phyloP scores from a whole-genome alignment of 2,797 vertebrate genomes.

The Menidia menidia region DNA sequence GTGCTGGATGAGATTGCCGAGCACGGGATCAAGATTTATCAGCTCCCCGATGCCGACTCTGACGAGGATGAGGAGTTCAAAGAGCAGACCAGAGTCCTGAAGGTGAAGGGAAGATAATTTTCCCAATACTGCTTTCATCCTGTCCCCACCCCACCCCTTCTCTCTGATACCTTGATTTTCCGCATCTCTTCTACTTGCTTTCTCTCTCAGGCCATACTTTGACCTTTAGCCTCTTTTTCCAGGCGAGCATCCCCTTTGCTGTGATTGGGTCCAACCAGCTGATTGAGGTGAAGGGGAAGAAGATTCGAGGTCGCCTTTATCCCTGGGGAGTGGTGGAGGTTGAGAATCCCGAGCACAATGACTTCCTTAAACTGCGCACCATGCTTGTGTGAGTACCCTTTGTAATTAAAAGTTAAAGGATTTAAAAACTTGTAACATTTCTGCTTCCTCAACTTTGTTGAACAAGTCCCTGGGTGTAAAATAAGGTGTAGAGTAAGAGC shows the following conservation, averaged over 20 bases:
- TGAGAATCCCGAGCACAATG: conserved; percentile 94
- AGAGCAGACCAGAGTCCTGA: conserved; percentile 90
- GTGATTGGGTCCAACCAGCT: conserved; percentile 92
- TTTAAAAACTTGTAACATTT: conserved; percentile 16
- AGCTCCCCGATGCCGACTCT: conserved; percentile 93
- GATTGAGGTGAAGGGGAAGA: conserved; percentile 94
- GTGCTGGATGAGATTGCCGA: conserved; percentile 93
- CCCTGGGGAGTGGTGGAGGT: conserved; percentile 92
- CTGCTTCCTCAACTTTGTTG: not conserved
- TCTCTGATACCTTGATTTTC: conserved; percentile 14
- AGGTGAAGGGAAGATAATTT: conserved; percentile 74
- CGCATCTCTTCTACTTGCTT: not conserved
- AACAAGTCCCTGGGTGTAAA: not conserved
- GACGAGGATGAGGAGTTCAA: conserved; percentile 93
- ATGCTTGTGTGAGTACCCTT: conserved; percentile 88
- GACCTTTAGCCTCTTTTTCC: conserved; percentile 42
- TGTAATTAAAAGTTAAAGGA: conserved; percentile 24
- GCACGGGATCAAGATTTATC: conserved; percentile 92
- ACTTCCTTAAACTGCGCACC: conserved; percentile 91
- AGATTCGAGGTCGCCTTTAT: conserved; percentile 90
- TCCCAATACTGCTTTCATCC: conserved; percentile 7
- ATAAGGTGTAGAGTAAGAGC: not conserved
- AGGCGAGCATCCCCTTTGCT: conserved; percentile 90
- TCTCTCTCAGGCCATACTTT: conserved; percentile 1
- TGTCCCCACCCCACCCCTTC: conserved; percentile 9